phyloP scores from a whole-genome alignment of 2,797 vertebrate genomes.

The Pseudocheirus occidentalis region DNA sequence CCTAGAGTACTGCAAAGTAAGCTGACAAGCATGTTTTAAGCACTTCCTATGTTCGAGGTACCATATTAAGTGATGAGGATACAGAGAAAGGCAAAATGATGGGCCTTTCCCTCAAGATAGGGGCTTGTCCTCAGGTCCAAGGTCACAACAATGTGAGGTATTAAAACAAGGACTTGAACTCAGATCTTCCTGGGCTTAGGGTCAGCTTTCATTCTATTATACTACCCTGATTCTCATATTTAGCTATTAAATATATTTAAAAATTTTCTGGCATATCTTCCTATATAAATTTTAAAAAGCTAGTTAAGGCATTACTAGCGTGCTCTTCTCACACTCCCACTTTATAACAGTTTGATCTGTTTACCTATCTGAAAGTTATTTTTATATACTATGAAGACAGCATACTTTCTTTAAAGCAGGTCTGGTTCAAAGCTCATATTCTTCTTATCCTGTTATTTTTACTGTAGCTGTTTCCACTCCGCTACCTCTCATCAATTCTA shows the following conservation, averaged over 20 bases:
- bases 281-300: background rate
- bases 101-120: background rate
- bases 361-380: background rate
- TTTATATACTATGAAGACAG: background rate
- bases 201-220: background rate
- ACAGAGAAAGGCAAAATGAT: background rate
- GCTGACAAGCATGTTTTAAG: background rate
- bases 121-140: background rate
- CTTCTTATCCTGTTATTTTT: background rate
- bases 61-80: background rate
- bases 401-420: background rate
- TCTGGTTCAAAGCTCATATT: background rate
- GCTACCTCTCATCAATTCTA: background rate
- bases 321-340: background rate
- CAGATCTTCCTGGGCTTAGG: background rate
- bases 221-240: background rate
- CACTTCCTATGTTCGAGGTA: background rate
- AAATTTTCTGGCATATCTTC: background rate
- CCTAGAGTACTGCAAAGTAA: background rate
- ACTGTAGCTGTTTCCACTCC: background rate
- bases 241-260: background rate
- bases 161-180: background rate
- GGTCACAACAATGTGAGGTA: background rate
- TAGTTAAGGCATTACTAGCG: too few species aligned
- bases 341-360: background rate